phyloP scores from a whole-genome alignment of 2,888 invertebrate genomes.

The Iphiclides podalirius region DNA sequence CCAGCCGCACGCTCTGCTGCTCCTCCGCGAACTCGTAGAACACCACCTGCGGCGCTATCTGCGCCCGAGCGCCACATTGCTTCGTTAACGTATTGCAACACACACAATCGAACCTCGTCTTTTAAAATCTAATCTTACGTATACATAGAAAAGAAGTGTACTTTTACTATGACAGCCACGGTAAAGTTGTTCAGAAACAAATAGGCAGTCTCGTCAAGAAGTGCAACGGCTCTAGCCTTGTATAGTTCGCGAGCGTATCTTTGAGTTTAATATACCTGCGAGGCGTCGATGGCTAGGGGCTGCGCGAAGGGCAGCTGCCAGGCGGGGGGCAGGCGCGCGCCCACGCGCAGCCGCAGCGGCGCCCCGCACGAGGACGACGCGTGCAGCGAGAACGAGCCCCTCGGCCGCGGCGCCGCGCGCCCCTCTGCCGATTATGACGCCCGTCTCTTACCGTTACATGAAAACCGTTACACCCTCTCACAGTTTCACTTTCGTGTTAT shows the following conservation, averaged over 20 bases:
- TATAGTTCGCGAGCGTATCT: too few species aligned
- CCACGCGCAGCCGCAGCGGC: constrained; percentile 38
- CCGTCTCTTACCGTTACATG: too few species aligned
- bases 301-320: constrained; percentile 43
- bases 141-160: too few species aligned
- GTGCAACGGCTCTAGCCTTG: too few species aligned
- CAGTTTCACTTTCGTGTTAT: too few species aligned
- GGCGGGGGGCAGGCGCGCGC: constrained; percentile 39
- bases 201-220: too few species aligned
- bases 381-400: constrained; percentile 55
- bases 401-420: neutral
- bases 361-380: constrained; percentile 53
- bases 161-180: too few species aligned
- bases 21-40: constrained; percentile 47
- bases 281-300: constrained; percentile 32
- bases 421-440: neutral
- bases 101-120: too few species aligned
- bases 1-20: constrained; percentile 54
- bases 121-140: too few species aligned
- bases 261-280: constrained; percentile 47
- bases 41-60: constrained; percentile 53
- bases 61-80: constrained; percentile 14
- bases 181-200: too few species aligned
- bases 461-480: too few species aligned
- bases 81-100: too few species aligned